These are phyloP conservation scores for Apoda limacodes DNA, from an alignment of 2,888 invertebrate species.

Conservation along the genomic window DNA sequence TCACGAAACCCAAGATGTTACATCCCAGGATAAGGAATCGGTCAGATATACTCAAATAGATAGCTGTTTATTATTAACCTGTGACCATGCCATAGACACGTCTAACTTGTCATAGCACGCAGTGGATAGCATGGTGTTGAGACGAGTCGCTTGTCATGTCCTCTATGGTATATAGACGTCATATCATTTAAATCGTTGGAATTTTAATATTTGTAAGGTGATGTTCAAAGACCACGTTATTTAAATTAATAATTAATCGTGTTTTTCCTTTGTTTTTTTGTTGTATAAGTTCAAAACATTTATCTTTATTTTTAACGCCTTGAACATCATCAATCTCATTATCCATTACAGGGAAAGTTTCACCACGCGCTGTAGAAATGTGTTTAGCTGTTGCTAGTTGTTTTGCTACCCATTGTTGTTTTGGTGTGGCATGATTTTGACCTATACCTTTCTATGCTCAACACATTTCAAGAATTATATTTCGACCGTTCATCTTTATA, in stretches of 20 bases:
- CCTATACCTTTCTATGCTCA: conserved; percentile 17
- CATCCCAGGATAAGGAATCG: conserved; percentile 44
- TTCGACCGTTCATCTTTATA: conserved; percentile 4
- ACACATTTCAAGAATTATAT: conserved; percentile 22
- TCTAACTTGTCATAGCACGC: conserved; percentile 25
- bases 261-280: too few species aligned
- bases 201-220: too few species aligned
- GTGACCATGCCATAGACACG: conserved; percentile 19
- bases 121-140: conserved; percentile 26
- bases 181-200: too few species aligned
- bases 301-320: too few species aligned
- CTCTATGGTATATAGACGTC: conserved; percentile 21
- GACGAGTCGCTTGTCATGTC: conserved; percentile 21
- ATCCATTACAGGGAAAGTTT: not conserved
- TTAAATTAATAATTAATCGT: too few species aligned
- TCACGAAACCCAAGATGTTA: conserved; percentile 43
- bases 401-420: conserved; percentile 18
- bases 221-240: too few species aligned
- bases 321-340: not conserved
- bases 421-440: too few species aligned
- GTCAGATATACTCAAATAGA: conserved; percentile 38
- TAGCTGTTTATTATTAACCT: conserved; percentile 24
- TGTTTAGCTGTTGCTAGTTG: conserved; percentile 22
- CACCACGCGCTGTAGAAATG: conserved; percentile 21
- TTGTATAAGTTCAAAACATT: too few species aligned